phyloP scores from a whole-genome alignment of 2,797 vertebrate species.

The Micropoecilia bifurca region DNA sequence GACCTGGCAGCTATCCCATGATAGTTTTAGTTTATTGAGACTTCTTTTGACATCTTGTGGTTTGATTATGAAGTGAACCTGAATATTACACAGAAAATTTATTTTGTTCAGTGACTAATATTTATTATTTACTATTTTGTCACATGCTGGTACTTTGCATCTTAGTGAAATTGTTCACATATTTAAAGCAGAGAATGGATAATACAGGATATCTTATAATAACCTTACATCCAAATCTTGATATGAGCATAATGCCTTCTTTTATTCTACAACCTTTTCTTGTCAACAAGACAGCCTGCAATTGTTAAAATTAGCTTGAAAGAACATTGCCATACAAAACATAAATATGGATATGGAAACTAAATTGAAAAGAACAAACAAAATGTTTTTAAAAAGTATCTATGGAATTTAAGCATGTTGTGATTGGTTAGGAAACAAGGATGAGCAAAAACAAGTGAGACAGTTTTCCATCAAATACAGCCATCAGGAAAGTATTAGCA shows the following conservation, averaged over 20 bases:
- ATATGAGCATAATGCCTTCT: neutral
- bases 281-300: neutral
- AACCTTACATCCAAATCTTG: neutral
- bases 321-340: neutral
- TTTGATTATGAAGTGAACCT: neutral
- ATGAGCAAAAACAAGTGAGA: neutral
- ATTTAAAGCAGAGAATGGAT: too few species aligned
- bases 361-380: neutral
- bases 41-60: neutral
- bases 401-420: neutral
- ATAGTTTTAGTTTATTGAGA: neutral
- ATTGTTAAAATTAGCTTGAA: neutral
- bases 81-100: neutral
- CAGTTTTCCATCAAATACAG: conserved; percentile 10
- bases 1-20: neutral
- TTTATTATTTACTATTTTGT: neutral
- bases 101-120: neutral
- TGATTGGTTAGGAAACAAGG: neutral
- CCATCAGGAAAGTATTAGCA: conserved; percentile 14
- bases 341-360: neutral
- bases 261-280: too few species aligned
- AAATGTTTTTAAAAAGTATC: neutral
- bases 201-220: neutral
- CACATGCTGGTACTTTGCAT: neutral
- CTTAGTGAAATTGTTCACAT: neutral